phyloP scores from a whole-genome alignment of 2,113 vertebrate genomes.

The Ursus arctos region DNA sequence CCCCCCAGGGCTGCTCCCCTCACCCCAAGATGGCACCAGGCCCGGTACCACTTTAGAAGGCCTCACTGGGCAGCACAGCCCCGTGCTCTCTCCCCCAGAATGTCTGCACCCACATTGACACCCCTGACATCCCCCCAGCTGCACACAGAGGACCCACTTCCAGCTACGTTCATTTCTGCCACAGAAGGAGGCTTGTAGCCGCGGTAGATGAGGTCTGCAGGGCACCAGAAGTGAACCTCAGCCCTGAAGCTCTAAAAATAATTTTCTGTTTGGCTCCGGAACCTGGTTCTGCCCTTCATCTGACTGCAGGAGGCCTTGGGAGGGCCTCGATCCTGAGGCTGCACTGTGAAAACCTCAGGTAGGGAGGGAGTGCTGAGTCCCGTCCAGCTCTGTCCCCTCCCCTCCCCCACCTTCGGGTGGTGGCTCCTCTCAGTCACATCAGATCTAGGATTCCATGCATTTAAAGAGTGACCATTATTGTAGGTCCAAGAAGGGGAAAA shows the following conservation, averaged over 20 bases:
- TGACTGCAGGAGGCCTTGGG: not conserved
- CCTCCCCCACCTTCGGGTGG: not conserved
- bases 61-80: not conserved
- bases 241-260: constrained; percentile 45
- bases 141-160: not conserved
- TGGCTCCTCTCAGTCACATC: not conserved
- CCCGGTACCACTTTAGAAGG: not conserved
- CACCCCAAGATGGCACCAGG: not conserved
- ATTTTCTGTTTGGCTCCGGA: not conserved
- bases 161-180: not conserved
- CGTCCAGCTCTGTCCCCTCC: not conserved
- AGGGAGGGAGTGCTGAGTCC: not conserved
- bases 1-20: not conserved
- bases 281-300: not conserved
- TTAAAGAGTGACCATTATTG: not conserved
- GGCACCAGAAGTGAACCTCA: not conserved
- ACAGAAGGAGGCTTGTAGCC: not conserved
- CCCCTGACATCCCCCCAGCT: not conserved
- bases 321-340: not conserved
- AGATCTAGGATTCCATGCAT: not conserved
- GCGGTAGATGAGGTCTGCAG: not conserved
- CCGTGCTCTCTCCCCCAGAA: not conserved
- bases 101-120: not conserved
- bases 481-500: not conserved
- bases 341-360: not conserved